phyloP scores from a whole-genome alignment of 2,113 vertebrate genomes.

The Hemibagrus wyckioides region DNA sequence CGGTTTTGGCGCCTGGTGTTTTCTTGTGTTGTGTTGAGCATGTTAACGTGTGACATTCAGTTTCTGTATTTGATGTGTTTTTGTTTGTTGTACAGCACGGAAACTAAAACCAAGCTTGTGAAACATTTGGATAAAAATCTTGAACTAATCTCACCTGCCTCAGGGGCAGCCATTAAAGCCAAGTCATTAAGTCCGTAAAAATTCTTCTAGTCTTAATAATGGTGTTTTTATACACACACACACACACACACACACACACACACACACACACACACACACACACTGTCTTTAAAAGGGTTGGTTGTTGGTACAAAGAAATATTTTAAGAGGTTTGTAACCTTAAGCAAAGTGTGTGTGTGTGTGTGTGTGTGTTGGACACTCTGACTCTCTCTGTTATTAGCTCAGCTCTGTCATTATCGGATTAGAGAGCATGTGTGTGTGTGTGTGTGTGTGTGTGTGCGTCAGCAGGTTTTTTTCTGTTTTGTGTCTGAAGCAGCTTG shows the following conservation, averaged over 20 bases:
- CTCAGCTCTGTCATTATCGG: conserved; percentile 75
- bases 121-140: conserved; percentile 33
- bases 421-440: conserved; percentile 69
- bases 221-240: conserved; percentile 10
- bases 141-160: conserved; percentile 30
- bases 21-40: neutral
- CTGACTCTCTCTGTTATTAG: conserved; percentile 76
- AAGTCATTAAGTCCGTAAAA: conserved; percentile 28
- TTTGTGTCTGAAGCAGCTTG: conserved; percentile 14
- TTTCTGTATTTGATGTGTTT: neutral
- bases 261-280: conserved; percentile 43
- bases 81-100: conserved; percentile 15
- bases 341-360: conserved; percentile 37
- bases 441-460: conserved; percentile 40
- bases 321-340: conserved; percentile 68
- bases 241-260: conserved; percentile 33
- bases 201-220: conserved; percentile 36
- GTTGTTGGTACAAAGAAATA: conserved; percentile 74
- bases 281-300: conserved; percentile 58
- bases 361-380: conserved; percentile 45
- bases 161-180: conserved; percentile 8
- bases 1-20: no score
- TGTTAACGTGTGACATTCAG: conserved; percentile 6
- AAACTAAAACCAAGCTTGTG: conserved; percentile 15
- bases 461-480: conserved; percentile 32